phyloP scores from a whole-genome alignment of 2,797 vertebrate genomes.

The Balearica regulorum region DNA sequence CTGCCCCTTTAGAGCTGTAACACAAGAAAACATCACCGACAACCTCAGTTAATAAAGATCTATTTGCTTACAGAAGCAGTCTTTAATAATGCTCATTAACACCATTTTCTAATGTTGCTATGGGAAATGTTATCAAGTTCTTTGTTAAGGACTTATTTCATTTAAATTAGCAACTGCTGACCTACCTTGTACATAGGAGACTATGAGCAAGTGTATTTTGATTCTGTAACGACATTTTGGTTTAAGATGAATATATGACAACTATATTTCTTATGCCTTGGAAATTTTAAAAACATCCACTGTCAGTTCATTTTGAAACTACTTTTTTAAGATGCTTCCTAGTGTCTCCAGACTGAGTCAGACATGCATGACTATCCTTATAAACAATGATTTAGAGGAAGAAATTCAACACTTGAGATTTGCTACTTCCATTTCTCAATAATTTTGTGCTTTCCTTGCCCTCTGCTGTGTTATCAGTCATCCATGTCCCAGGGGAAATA shows the following conservation, averaged over 20 bases:
- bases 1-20: not conserved
- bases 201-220: not conserved
- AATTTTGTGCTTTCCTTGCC: conserved; percentile 68
- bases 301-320: not conserved
- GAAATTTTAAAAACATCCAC: conserved; percentile 22
- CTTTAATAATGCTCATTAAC: conserved; percentile 69
- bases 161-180: conserved; percentile 67
- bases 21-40: conserved; percentile 37
- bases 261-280: not conserved
- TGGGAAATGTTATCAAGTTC: conserved; percentile 70
- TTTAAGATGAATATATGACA: not conserved
- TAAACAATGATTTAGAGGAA: conserved; percentile 70
- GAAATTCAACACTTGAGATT: conserved; percentile 45
- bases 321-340: not conserved
- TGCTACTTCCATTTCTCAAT: conserved; percentile 64
- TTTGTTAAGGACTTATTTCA: conserved; percentile 67
- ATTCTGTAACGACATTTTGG: not conserved
- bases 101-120: conserved; percentile 62
- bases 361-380: conserved; percentile 52
- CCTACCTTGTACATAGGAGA: conserved; percentile 26
- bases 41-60: conserved; percentile 70
- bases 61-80: conserved; percentile 66
- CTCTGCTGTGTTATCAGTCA: conserved; percentile 69
- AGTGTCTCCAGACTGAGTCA: conserved; percentile 8
- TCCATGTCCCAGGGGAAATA: conserved; percentile 63